Evolutionary conservation across 2,797 vertebrate genomes (phyloP).

Genomic region (Chelidonichthys spinosus): DNA sequence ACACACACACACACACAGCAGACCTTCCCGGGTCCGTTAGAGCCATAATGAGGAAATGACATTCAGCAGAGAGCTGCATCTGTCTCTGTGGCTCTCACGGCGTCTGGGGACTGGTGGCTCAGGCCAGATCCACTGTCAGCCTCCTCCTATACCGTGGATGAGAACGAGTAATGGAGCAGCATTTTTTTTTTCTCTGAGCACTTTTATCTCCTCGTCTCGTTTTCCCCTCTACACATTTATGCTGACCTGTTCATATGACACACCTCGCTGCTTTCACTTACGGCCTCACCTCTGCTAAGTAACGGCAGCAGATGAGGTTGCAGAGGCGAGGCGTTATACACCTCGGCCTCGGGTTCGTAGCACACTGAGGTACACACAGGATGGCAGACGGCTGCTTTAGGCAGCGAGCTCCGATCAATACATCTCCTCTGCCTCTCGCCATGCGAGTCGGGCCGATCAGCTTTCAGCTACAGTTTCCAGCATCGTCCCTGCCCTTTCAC

Average conservation of each 20-base stretch:
- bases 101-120: conserved; percentile 47
- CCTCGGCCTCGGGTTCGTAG: conserved; percentile 40
- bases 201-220: conserved; percentile 20
- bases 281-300: conserved; percentile 34
- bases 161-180: conserved; percentile 41
- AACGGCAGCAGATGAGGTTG: conserved; percentile 32
- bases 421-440: conserved; percentile 44
- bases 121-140: conserved; percentile 57
- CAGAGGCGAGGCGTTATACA: conserved; percentile 19
- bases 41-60: conserved; percentile 75
- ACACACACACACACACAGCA: conserved; percentile 18
- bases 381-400: conserved; percentile 35
- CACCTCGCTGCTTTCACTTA: conserved; percentile 23
- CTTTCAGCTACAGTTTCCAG: conserved; percentile 70
- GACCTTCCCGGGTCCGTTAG: conserved; percentile 47
- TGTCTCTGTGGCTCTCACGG: conserved; percentile 52
- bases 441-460: conserved; percentile 59
- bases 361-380: conserved; percentile 47
- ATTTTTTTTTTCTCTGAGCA: conserved; percentile 13
- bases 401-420: conserved; percentile 74
- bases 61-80: conserved; percentile 67
- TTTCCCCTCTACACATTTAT: conserved; percentile 28
- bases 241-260: conserved; percentile 48
- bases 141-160: conserved; percentile 21
- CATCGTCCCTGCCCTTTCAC: conserved; percentile 18